Evolutionary conservation across 2,113 vertebrate species (phyloP).

Genomic region (Stigmatopora nigra): DNA sequence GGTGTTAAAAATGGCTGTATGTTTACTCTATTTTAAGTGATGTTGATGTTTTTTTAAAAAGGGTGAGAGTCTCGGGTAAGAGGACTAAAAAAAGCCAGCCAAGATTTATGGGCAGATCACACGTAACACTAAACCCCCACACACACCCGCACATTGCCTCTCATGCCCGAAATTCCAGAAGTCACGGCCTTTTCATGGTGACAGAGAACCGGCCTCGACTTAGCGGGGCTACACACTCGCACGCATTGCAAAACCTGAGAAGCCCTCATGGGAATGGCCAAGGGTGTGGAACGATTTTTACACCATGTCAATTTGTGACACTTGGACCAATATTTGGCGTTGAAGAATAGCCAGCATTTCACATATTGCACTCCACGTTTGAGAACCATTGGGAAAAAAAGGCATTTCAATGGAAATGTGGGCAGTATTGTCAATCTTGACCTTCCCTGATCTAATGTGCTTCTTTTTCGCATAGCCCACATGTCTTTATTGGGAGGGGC

Average conservation of each 20-base stretch:
- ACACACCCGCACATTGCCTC: constrained; percentile 34
- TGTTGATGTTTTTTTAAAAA: not conserved
- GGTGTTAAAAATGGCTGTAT: not conserved
- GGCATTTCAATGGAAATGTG: too few relatives aligned
- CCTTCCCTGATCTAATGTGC: constrained; percentile 34
- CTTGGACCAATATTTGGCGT: too few relatives aligned
- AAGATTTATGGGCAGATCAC: constrained; percentile 44
- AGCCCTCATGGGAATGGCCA: constrained; percentile 11
- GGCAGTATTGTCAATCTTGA: constrained; percentile 28
- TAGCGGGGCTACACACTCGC: constrained; percentile 7
- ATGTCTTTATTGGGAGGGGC: constrained; percentile 17
- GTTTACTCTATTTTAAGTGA: too few relatives aligned
- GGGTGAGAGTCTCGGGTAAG: constrained; percentile 12
- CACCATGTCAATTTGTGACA: too few relatives aligned
- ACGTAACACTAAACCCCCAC: constrained; percentile 52
- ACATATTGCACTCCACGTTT: too few relatives aligned
- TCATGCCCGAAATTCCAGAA: constrained; percentile 59
- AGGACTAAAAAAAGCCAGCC: constrained; percentile 26
- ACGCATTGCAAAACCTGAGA: constrained; percentile 43
- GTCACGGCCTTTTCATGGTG: constrained; percentile 41
- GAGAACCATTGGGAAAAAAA: too few relatives aligned
- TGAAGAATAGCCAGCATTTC: too few relatives aligned
- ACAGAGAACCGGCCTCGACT: constrained; percentile 58
- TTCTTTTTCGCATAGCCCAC: constrained; percentile 18
- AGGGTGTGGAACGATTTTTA: not conserved